A percentile compares a stretch with the other conserved stretches of the same genome.
These are phyloP conservation scores for Tenrec ecaudatus DNA, from an alignment of 2,113 vertebrate genomes.

Conservation along the genomic window DNA sequence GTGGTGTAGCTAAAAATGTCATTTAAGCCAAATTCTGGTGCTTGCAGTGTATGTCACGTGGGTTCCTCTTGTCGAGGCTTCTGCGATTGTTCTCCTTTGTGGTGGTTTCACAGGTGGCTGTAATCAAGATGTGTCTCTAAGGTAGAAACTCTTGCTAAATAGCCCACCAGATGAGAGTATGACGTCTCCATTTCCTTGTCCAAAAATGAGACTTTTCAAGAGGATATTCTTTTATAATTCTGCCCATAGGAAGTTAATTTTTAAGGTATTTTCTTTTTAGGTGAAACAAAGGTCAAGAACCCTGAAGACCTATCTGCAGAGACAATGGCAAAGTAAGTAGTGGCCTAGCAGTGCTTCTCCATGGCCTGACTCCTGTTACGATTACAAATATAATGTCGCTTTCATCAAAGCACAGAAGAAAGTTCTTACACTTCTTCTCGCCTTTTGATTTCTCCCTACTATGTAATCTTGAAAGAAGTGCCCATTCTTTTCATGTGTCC, in stretches of 20 bases:
- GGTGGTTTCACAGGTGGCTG: background rate
- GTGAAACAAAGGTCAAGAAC: slow-evolving; percentile 96
- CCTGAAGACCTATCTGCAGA: slow-evolving; percentile 97
- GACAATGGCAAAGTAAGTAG: slow-evolving; percentile 98
- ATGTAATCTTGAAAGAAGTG: slow-evolving; percentile 46
- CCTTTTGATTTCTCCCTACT: slow-evolving; percentile 35
- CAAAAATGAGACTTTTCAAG: slow-evolving; percentile 30
- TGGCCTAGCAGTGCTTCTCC: slow-evolving; percentile 32
- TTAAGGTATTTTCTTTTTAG: slow-evolving; percentile 82
- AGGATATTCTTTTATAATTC: slow-evolving; percentile 56
- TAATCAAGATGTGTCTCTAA: slow-evolving; percentile 29
- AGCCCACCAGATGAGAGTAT: background rate
- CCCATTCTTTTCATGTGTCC: slow-evolving; percentile 10
- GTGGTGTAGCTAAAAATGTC: slow-evolving; percentile 1
- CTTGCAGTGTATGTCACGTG: slow-evolving; percentile 7
- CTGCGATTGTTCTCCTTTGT: slow-evolving; percentile 27
- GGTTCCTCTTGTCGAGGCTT: slow-evolving; percentile 31
- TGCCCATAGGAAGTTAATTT: slow-evolving; percentile 45
- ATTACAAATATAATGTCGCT: background rate
- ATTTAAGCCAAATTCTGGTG: slow-evolving; percentile 14
- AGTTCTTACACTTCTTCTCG: slow-evolving; percentile 36
- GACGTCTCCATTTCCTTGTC: slow-evolving; percentile 38
- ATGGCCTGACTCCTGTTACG: slow-evolving; percentile 21
- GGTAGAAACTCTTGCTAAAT: slow-evolving; percentile 28
- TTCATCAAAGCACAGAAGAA: background rate